phyloP scores from a whole-genome alignment of 2,888 invertebrate genomes.

The Lymantria dispar region DNA sequence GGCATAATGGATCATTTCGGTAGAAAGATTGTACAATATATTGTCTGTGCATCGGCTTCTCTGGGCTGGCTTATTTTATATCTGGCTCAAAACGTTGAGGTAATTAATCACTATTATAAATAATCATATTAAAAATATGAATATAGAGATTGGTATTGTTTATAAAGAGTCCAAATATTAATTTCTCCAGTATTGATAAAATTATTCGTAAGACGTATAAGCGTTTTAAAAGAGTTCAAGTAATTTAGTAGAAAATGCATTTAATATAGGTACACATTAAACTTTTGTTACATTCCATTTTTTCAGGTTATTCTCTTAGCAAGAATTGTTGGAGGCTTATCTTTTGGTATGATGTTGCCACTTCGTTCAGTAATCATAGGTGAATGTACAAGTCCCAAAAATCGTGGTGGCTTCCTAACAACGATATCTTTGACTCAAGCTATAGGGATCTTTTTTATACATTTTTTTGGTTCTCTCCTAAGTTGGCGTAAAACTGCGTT shows the following conservation, averaged over 20 bases:
- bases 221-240: no score
- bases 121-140: no score
- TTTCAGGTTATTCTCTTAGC: constrained; percentile 50
- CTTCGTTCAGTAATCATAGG: constrained; percentile 74
- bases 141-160: no score
- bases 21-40: constrained; percentile 71
- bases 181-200: no score
- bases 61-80: constrained; percentile 77
- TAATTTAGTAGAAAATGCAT: no score
- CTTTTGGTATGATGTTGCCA: constrained; percentile 74
- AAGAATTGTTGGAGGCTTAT: constrained; percentile 60
- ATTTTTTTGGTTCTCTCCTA: constrained; percentile 81
- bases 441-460: constrained; percentile 81
- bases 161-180: no score
- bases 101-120: constrained; percentile 11
- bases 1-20: constrained; percentile 78
- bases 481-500: constrained; percentile 79
- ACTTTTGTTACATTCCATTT: not conserved
- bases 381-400: constrained; percentile 78
- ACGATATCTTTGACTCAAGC: constrained; percentile 80
- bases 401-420: constrained; percentile 83
- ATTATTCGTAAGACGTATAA: no score
- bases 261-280: no score
- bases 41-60: constrained; percentile 67
- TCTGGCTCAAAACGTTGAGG: constrained; percentile 57